Conservation (phyloP, 2,113 vertebrate species). For the Crocuta crocuta region DNA sequence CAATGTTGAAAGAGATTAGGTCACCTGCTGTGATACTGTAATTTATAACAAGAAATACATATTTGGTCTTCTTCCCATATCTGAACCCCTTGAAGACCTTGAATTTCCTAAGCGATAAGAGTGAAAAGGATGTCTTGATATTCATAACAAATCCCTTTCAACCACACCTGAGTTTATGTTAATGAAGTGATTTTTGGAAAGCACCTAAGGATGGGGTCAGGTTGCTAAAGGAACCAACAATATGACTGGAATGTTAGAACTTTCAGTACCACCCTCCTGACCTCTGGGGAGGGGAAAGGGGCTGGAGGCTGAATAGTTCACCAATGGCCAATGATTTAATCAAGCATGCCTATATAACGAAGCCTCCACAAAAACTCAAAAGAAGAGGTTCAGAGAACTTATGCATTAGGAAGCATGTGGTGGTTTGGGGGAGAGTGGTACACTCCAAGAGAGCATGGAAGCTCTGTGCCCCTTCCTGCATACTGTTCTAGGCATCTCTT, state of each 20-base stretch:
- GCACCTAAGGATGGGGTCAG: background rate
- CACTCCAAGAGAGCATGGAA: background rate
- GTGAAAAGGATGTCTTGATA: background rate
- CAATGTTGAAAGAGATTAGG: conserved; percentile 5
- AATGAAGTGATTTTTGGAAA: background rate
- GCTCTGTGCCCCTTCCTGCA: background rate
- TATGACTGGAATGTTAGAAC: background rate
- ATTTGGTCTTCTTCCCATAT: background rate
- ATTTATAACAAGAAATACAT: background rate
- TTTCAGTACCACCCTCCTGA: background rate
- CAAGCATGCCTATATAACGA: background rate
- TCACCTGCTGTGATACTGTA: background rate
- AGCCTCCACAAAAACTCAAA: background rate
- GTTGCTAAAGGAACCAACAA: background rate
- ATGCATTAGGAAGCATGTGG: background rate
- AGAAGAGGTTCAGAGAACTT: background rate
- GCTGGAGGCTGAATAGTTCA: background rate
- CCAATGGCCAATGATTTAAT: background rate
- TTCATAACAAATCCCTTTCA: background rate
- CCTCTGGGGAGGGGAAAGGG: too few species aligned
- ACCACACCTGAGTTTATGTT: background rate
- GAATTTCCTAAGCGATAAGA: conserved; percentile 29
- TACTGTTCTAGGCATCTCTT: background rate
- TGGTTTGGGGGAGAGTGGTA: background rate
- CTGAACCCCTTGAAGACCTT: background rate